These are phyloP conservation scores for Engystomops pustulosus DNA, from an alignment of 2,113 vertebrate genomes.

Conservation along the genomic window DNA sequence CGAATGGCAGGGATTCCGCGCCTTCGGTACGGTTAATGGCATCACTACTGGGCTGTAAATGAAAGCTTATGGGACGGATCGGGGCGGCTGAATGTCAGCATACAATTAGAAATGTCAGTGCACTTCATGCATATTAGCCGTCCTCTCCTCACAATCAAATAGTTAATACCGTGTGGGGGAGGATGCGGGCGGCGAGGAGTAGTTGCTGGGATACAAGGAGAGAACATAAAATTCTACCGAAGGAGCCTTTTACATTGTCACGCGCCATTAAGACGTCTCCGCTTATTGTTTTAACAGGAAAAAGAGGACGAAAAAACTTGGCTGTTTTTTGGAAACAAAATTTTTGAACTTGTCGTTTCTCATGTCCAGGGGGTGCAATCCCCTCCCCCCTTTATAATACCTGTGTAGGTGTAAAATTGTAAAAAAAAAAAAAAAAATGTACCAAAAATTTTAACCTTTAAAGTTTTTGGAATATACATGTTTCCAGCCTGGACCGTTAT, in stretches of 20 bases:
- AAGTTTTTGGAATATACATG: too few species aligned
- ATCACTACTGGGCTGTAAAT: slow-evolving; percentile 57
- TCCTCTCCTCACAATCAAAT: slow-evolving; percentile 48
- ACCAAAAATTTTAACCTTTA: too few species aligned
- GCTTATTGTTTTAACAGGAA: not conserved
- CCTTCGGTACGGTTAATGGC: slow-evolving; percentile 57
- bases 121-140: slow-evolving; percentile 50
- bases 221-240: slow-evolving; percentile 12
- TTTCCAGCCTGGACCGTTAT: too few species aligned
- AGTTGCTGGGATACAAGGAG: slow-evolving; percentile 51
- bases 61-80: slow-evolving; percentile 48
- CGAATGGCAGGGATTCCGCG: slow-evolving; percentile 53
- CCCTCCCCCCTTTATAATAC: too few species aligned
- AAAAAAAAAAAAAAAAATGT: too few species aligned
- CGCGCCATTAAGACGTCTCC: not conserved
- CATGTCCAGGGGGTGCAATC: too few species aligned
- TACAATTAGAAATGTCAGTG: slow-evolving; percentile 59
- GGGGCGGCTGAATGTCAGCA: slow-evolving; percentile 49
- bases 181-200: slow-evolving; percentile 23
- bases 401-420: too few species aligned
- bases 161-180: slow-evolving; percentile 50
- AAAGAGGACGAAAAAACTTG: not conserved
- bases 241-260: not conserved
- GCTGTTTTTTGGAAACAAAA: too few species aligned
- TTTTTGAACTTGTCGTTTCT: not conserved